These are phyloP conservation scores for Sphenodon punctatus DNA, from an alignment of 2,797 vertebrate species.

Conservation along the genomic window DNA sequence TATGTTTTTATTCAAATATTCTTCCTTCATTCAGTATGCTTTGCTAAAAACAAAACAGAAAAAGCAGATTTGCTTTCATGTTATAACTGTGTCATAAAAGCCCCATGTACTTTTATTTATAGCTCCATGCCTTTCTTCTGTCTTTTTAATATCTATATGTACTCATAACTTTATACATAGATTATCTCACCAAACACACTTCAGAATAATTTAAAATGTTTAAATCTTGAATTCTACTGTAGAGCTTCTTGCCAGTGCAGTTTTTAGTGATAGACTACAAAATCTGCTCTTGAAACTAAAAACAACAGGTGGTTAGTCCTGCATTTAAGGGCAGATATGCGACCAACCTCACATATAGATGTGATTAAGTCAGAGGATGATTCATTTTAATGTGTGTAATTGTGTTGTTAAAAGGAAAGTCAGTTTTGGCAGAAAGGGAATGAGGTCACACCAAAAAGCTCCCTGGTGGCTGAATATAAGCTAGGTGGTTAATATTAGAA, in stretches of 20 bases:
- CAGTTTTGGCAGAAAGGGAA: slow-evolving; percentile 20
- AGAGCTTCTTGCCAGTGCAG: not conserved
- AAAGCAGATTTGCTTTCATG: not conserved
- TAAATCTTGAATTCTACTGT: not conserved
- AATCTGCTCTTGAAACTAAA: not conserved
- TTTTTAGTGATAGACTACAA: not conserved
- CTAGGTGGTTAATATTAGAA: no score
- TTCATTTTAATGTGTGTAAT: not conserved
- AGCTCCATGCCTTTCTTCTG: not conserved
- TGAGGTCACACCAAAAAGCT: not conserved
- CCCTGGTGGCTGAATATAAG: not conserved
- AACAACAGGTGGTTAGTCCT: not conserved
- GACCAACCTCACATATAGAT: slow-evolving; percentile 19
- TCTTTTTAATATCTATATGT: not conserved
- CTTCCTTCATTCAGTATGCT: not conserved
- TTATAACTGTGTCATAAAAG: not conserved
- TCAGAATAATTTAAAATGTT: not conserved
- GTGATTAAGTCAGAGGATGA: not conserved
- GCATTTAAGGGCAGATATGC: not conserved
- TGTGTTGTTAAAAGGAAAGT: slow-evolving; percentile 8
- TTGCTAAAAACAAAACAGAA: not conserved
- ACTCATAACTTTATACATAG: not conserved
- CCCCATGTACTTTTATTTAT: not conserved
- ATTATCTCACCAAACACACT: not conserved
- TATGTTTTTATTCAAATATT: not conserved